These are phyloP conservation scores for Ennomos quercinarius DNA, from an alignment of 2,888 invertebrate genomes.

Conservation along the genomic window DNA sequence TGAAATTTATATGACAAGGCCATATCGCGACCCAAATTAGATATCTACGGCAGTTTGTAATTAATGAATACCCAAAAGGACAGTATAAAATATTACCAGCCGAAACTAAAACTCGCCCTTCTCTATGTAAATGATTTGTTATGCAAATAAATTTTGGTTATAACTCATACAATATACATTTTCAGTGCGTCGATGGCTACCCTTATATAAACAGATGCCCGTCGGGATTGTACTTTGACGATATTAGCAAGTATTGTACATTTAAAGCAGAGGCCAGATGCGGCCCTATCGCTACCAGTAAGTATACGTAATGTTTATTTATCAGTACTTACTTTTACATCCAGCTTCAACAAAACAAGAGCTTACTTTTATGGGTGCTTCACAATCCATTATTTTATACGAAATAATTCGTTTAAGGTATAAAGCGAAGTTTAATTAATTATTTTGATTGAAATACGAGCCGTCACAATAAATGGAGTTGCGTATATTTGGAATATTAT, in stretches of 20 bases:
- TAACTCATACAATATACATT: conserved; percentile 43
- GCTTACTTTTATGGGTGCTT: conserved; percentile 30
- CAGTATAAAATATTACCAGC: conserved; percentile 19
- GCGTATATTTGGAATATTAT: conserved; percentile 39
- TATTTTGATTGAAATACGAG: conserved; percentile 40
- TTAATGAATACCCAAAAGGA: conserved; percentile 21
- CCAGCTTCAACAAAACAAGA: conserved; percentile 18
- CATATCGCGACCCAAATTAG: conserved; percentile 1
- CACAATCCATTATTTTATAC: conserved; percentile 32
- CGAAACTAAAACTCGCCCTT: conserved; percentile 11
- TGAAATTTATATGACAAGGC: too few relatives aligned
- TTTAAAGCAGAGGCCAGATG: conserved; percentile 96
- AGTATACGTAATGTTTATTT: conserved; percentile 65
- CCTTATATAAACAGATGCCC: conserved; percentile 96
- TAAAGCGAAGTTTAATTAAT: conserved; percentile 36
- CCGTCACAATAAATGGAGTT: conserved; percentile 31
- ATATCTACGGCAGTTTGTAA: conserved; percentile 8
- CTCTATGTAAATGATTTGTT: conserved; percentile 19
- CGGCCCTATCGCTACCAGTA: conserved; percentile 95
- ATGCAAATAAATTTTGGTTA: conserved; percentile 27
- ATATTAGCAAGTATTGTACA: conserved; percentile 95
- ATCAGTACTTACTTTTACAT: conserved; percentile 16
- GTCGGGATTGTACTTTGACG: conserved; percentile 95
- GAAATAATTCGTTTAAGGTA: conserved; percentile 31
- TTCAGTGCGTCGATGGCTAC: conserved; percentile 95